phyloP scores from a whole-genome alignment of 2,888 invertebrate species.

The Ctena decussata region DNA sequence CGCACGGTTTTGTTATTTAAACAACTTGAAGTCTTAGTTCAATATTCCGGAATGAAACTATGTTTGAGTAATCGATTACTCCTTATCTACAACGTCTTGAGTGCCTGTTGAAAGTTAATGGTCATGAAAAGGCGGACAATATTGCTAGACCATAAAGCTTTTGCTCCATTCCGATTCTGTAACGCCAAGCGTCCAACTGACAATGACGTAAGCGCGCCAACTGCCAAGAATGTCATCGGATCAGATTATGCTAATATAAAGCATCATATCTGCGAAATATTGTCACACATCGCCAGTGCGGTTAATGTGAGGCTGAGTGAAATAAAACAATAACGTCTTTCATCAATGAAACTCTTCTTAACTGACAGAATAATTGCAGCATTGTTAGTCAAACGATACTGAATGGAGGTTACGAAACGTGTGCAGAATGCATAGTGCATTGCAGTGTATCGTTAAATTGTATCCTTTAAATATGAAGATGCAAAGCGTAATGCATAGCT shows the following conservation, averaged over 20 bases:
- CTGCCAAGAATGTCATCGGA: neutral
- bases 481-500: too few species aligned
- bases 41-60: neutral
- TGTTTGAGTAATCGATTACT: conserved; percentile 12
- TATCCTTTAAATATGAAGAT: too few species aligned
- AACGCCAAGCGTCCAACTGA: neutral
- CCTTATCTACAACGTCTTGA: neutral
- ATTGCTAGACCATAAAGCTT: neutral
- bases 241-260: neutral
- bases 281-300: neutral
- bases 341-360: too few species aligned
- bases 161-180: neutral
- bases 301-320: neutral
- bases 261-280: neutral
- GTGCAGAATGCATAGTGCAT: too few species aligned
- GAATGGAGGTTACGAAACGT: too few species aligned
- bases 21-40: conserved; percentile 11
- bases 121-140: neutral
- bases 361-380: too few species aligned
- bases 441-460: too few species aligned
- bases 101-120: conserved; percentile 1
- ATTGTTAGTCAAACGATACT: too few species aligned
- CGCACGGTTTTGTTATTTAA: conserved; percentile 19
- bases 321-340: neutral
- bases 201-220: neutral